These are phyloP conservation scores for Vollenhovia emeryi DNA, from an alignment of 1,140 invertebrate genomes.

Conservation along the genomic window DNA sequence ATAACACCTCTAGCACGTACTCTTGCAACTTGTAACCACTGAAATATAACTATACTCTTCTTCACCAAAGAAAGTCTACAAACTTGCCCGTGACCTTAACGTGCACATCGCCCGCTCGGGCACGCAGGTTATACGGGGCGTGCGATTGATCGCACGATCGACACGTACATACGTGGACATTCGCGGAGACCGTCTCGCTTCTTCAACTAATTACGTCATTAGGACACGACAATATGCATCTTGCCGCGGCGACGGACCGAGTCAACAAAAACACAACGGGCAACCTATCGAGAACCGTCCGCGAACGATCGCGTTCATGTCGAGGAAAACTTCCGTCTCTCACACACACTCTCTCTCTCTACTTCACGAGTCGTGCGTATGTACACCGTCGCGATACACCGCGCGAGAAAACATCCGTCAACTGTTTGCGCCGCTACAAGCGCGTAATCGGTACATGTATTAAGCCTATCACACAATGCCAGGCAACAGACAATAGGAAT, in stretches of 20 bases:
- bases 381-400: too few species aligned
- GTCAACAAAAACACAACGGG: constrained; percentile 19
- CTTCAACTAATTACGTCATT: constrained; percentile 75
- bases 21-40: too few species aligned
- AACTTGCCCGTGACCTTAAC: constrained; percentile 43
- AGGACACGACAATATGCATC: constrained; percentile 75
- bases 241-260: neutral
- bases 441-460: constrained; percentile 13
- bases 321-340: too few species aligned
- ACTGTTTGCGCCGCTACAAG: constrained; percentile 35
- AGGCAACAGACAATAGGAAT: too few species aligned
- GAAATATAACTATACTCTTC: too few species aligned
- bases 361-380: too few species aligned
- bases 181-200: constrained; percentile 55
- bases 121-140: neutral
- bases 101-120: constrained; percentile 32
- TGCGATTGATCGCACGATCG: constrained; percentile 59
- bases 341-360: too few species aligned
- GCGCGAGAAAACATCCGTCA: constrained; percentile 46
- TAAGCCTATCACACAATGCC: too few species aligned
- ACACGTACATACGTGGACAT: constrained; percentile 78
- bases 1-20: too few species aligned
- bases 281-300: too few species aligned
- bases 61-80: constrained; percentile 48
- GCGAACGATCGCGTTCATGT: too few species aligned